Conservation (phyloP, 1,140 invertebrate species). For the Zaprionus taronus region DNA sequence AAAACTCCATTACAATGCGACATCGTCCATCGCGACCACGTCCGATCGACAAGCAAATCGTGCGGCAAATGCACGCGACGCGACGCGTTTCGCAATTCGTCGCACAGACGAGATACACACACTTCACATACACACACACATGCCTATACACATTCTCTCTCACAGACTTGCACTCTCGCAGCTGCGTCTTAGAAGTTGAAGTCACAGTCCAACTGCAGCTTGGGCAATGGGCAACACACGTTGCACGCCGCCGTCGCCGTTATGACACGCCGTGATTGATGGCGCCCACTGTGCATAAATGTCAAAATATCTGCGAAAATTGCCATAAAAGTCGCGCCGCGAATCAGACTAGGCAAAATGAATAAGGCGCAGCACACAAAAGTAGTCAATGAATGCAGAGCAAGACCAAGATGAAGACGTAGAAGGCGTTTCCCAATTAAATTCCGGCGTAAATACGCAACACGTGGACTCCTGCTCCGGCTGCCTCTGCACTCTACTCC, state of each 20-base stretch:
- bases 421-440: conserved; percentile 51
- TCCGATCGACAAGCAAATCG: conserved; percentile 74
- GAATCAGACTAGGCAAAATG: neutral
- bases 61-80: conserved; percentile 74
- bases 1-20: conserved; percentile 72
- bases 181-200: conserved; percentile 24
- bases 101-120: conserved; percentile 1
- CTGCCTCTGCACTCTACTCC: neutral
- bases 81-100: conserved; percentile 70
- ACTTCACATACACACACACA: neutral
- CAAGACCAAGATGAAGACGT: neutral
- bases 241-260: conserved; percentile 48
- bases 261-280: conserved; percentile 55
- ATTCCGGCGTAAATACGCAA: conserved; percentile 28
- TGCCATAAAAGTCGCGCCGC: neutral
- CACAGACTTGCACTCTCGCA: conserved; percentile 8
- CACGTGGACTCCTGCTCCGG: conserved; percentile 32
- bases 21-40: conserved; percentile 55
- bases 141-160: neutral
- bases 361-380: conserved; percentile 23
- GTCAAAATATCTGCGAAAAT: conserved; percentile 56
- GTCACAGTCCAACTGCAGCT: neutral
- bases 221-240: conserved; percentile 62
- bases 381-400: conserved; percentile 34
- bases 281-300: conserved; percentile 56